These are phyloP conservation scores for Adelosebastes latens DNA, from an alignment of 2,797 vertebrate species.

Conservation along the genomic window DNA sequence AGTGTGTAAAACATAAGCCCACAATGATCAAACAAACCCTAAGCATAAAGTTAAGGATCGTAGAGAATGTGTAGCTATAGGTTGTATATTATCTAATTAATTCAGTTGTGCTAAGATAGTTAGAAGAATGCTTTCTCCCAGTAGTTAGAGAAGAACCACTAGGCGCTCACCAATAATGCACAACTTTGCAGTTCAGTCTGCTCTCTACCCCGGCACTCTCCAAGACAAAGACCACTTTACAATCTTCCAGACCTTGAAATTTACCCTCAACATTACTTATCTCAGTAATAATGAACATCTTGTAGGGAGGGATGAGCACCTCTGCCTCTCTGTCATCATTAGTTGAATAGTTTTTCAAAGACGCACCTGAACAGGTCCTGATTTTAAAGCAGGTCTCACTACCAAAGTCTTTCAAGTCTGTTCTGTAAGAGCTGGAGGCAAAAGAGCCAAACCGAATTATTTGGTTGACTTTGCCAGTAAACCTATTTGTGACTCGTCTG, in stretches of 20 bases:
- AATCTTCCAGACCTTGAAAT: background rate
- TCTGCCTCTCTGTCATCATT: background rate
- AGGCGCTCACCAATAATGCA: too few species aligned
- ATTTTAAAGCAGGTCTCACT: constrained; percentile 20
- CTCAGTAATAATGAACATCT: constrained; percentile 22
- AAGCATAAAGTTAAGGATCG: background rate
- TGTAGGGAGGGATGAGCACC: constrained; percentile 58
- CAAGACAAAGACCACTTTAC: constrained; percentile 1
- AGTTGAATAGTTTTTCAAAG: background rate
- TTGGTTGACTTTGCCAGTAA: background rate
- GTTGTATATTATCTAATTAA: background rate
- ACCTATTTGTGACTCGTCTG: fast-evolving
- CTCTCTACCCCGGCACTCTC: background rate
- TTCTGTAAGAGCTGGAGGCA: background rate
- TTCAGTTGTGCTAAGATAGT: background rate
- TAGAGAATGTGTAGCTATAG: background rate
- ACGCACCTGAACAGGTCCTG: constrained; percentile 28
- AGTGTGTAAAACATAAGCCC: background rate
- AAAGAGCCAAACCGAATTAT: constrained; percentile 42
- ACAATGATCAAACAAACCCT: background rate
- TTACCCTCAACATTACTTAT: fast-evolving
- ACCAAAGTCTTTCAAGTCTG: fast-evolving
- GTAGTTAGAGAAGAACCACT: background rate
- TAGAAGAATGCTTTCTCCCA: background rate
- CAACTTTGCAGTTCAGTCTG: constrained; percentile 15